phyloP scores from a whole-genome alignment of 92 coral and sea anemone genomes.

The Epizoanthus ramosus region DNA sequence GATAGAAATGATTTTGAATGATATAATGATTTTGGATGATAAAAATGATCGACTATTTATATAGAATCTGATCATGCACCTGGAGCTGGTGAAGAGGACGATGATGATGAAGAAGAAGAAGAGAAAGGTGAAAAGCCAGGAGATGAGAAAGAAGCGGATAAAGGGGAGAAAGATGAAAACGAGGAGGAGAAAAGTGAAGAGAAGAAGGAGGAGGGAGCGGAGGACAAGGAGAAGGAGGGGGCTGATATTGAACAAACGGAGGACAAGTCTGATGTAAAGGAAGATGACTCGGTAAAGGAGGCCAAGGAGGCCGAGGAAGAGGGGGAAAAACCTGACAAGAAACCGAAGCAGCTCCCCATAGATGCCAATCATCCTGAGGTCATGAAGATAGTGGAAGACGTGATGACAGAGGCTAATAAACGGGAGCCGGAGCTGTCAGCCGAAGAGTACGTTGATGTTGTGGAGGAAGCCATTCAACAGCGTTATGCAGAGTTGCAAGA shows the following conservation, averaged over 20 bases:
- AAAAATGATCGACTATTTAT: neutral
- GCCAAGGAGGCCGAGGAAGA: slow-evolving; percentile 33
- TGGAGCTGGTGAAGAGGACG: neutral
- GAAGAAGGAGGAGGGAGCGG: slow-evolving; percentile 51
- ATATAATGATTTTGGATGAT: neutral
- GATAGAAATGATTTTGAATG: too few relatives aligned
- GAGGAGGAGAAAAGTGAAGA: slow-evolving; percentile 43
- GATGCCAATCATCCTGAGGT: slow-evolving; percentile 96
- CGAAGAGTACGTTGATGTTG: slow-evolving; percentile 89
- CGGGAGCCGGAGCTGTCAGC: slow-evolving; percentile 87
- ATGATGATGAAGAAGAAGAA: slow-evolving; percentile 5
- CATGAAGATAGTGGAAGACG: slow-evolving; percentile 75
- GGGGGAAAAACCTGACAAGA: slow-evolving; percentile 20
- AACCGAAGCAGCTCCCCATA: slow-evolving; percentile 60
- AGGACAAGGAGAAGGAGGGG: neutral
- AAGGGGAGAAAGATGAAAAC: slow-evolving; percentile 32
- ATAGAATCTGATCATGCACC: slow-evolving; percentile 2
- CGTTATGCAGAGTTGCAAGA: slow-evolving; percentile 80
- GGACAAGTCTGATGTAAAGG: slow-evolving; percentile 47
- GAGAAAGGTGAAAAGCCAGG: slow-evolving; percentile 55
- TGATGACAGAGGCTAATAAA: slow-evolving; percentile 81
- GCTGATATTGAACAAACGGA: slow-evolving; percentile 2
- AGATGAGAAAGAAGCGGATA: slow-evolving; percentile 44
- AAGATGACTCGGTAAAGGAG: slow-evolving; percentile 39
- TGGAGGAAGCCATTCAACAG: slow-evolving; percentile 89